phyloP scores from a whole-genome alignment of 2,113 vertebrate genomes.

The Perca flavescens region DNA sequence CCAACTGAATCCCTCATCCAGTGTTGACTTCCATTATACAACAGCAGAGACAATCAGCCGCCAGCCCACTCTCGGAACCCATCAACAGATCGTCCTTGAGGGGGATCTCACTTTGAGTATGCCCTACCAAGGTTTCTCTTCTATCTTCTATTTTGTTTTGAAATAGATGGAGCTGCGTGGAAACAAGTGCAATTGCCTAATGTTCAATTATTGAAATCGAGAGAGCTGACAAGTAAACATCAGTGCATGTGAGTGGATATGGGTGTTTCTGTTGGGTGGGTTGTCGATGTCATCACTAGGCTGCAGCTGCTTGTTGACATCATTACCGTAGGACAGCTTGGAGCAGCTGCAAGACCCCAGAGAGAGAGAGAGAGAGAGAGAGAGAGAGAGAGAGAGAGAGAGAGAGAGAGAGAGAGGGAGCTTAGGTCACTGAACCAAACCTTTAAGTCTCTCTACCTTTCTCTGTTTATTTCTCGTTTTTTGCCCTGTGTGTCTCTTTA shows the following conservation, averaged over 20 bases:
- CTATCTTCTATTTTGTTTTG: too few relatives aligned
- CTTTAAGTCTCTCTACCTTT: slow-evolving; percentile 18
- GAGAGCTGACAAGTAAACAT: slow-evolving; percentile 6
- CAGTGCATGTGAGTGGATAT: background rate
- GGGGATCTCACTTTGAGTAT: too few relatives aligned
- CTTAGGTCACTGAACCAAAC: slow-evolving; percentile 47
- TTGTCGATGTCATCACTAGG: slow-evolving; percentile 56
- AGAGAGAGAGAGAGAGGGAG: slow-evolving; percentile 5
- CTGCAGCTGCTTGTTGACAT: slow-evolving; percentile 82
- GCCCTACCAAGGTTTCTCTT: too few relatives aligned
- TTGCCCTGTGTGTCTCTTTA: background rate
- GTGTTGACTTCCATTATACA: too few relatives aligned
- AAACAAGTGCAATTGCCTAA: too few relatives aligned
- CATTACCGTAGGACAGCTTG: slow-evolving; percentile 70
- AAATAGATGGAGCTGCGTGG: too few relatives aligned
- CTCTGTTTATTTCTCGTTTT: slow-evolving; percentile 18
- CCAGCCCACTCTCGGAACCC: too few relatives aligned
- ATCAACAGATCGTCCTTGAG: too few relatives aligned
- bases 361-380: slow-evolving; percentile 12
- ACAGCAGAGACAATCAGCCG: too few relatives aligned
- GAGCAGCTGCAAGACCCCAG: slow-evolving; percentile 64
- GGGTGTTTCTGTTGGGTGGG: slow-evolving; percentile 13
- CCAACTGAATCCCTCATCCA: too few relatives aligned
- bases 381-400: background rate
- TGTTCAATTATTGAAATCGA: too few relatives aligned